phyloP scores from a whole-genome alignment of 1,140 invertebrate species.

The Dinoponera quadriceps region DNA sequence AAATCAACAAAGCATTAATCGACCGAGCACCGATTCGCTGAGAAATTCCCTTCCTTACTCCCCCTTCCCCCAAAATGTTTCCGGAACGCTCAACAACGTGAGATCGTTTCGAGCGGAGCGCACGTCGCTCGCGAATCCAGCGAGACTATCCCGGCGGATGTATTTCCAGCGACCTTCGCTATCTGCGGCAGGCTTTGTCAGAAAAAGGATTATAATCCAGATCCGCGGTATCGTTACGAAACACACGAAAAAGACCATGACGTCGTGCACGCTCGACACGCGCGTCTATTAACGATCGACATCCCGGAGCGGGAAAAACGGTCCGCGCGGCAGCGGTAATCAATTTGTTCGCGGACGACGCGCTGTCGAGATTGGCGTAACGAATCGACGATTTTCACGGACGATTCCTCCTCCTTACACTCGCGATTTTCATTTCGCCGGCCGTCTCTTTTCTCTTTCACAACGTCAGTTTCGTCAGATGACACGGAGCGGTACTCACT shows the following conservation, averaged over 20 bases:
- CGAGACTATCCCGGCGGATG: background rate
- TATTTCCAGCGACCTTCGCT: background rate
- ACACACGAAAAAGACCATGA: background rate
- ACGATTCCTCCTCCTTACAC: too few species aligned
- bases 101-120: background rate
- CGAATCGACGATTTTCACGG: too few species aligned
- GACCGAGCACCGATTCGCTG: too few species aligned
- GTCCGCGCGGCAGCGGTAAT: background rate
- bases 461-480: too few species aligned
- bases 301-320: background rate
- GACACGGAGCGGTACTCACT: too few species aligned
- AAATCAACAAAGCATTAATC: too few species aligned
- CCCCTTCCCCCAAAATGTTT: too few species aligned
- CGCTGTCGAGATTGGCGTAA: too few species aligned
- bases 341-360: too few species aligned
- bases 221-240: background rate
- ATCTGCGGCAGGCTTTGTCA: background rate
- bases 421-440: too few species aligned
- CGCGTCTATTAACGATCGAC: conserved; percentile 10
- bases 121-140: background rate
- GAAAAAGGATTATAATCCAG: background rate
- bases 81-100: background rate
- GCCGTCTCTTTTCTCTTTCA: too few species aligned
- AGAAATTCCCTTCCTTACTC: too few species aligned
- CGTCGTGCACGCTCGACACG: background rate